phyloP scores from a whole-genome alignment of 2,888 invertebrate genomes.

The Andricus curvator region DNA sequence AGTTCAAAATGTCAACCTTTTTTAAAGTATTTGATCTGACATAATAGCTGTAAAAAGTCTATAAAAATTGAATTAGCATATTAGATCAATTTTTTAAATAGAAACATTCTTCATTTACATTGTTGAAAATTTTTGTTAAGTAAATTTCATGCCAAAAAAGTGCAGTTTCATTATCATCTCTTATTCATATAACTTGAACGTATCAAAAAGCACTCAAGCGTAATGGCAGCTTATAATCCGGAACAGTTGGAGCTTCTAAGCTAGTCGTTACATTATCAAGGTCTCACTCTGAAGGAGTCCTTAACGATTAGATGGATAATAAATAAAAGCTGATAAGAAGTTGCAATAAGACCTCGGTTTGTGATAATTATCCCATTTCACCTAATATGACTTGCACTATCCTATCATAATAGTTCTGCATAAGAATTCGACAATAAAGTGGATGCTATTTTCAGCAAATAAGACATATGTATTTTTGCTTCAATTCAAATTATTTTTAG shows the following conservation, averaged over 20 bases:
- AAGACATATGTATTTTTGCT: not conserved
- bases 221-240: not conserved
- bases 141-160: too few species aligned
- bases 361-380: conserved; percentile 17
- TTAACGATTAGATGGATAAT: conserved; percentile 17
- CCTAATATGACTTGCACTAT: not conserved
- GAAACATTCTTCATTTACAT: too few species aligned
- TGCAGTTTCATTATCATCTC: too few species aligned
- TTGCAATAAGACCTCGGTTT: not conserved
- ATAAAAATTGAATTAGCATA: too few species aligned
- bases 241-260: not conserved
- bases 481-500: not conserved
- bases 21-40: too few species aligned
- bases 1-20: too few species aligned
- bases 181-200: too few species aligned
- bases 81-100: too few species aligned
- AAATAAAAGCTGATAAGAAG: conserved; percentile 19
- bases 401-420: not conserved
- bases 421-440: not conserved
- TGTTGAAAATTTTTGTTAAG: too few species aligned
- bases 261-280: conserved; percentile 2
- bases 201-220: not conserved
- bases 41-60: too few species aligned
- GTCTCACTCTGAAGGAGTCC: not conserved
- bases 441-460: not conserved